Percentiles rank a stretch among this genome's conserved stretches.
Evolutionary conservation across 2,797 vertebrate species (phyloP).

Genomic region (Petrocephalus schoutedeni): DNA sequence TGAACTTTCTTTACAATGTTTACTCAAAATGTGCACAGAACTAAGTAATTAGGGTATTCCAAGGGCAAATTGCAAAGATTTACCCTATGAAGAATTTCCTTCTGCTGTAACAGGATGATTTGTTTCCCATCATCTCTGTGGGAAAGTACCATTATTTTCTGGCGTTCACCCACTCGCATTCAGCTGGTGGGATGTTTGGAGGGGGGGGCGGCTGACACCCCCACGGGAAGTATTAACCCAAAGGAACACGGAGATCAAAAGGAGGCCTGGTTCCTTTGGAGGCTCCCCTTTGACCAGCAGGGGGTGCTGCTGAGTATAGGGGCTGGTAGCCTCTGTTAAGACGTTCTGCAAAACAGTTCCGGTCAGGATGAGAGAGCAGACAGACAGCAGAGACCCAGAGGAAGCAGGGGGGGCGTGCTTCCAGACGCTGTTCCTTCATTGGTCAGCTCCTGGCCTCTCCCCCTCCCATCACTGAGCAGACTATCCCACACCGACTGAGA

Average conservation of each 20-base stretch:
- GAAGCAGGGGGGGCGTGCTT: neutral
- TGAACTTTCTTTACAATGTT: constrained; percentile 24
- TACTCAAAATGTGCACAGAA: neutral
- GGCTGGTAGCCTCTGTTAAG: neutral
- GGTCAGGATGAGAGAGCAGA: neutral
- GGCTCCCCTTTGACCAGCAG: neutral
- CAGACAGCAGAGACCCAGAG: neutral
- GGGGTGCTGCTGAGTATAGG: neutral
- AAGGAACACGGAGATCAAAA: neutral
- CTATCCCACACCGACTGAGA: neutral
- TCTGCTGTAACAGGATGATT: constrained; percentile 31
- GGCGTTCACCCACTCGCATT: neutral
- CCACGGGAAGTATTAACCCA: neutral
- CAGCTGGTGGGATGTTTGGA: neutral
- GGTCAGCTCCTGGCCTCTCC: neutral
- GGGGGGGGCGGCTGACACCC: neutral
- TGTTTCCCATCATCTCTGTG: constrained; percentile 27
- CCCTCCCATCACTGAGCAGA: neutral
- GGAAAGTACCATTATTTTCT: constrained; percentile 42
- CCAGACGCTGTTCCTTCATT: neutral
- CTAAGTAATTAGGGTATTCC: neutral
- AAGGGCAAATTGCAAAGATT: constrained; percentile 32
- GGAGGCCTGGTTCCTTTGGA: neutral
- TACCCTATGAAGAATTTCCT: constrained; percentile 33
- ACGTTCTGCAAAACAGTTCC: neutral